Percentiles rank a stretch among this genome's conserved stretches.
phyloP scores from a whole-genome alignment of 2,113 vertebrate species.

The Pionites leucogaster region DNA sequence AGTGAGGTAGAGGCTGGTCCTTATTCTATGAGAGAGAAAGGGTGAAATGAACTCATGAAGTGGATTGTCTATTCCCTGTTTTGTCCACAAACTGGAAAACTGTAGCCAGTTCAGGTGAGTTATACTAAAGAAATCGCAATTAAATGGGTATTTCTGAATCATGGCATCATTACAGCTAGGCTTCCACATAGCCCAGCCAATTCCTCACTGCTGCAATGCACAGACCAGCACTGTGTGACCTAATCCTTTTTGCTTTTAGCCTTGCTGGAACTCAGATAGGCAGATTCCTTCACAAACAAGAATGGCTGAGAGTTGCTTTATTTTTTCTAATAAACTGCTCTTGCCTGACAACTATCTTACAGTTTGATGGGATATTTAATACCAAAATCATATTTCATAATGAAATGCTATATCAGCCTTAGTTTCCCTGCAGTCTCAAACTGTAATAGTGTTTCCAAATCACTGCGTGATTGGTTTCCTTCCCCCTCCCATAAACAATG shows the following conservation, averaged over 20 bases:
- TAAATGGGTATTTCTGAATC: neutral
- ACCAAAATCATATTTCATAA: neutral
- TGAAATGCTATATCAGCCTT: neutral
- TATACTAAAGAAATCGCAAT: neutral
- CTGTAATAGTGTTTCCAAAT: neutral
- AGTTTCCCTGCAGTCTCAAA: neutral
- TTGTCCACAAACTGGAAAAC: neutral
- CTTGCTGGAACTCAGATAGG: neutral
- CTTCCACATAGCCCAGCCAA: neutral
- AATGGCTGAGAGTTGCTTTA: neutral
- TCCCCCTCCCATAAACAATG: neutral
- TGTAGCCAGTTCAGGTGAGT: neutral
- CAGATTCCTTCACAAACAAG: neutral
- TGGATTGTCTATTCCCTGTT: neutral
- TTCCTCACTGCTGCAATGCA: neutral
- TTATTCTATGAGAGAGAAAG: neutral
- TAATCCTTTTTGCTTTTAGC: neutral
- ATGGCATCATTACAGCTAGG: neutral
- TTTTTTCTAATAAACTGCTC: neutral
- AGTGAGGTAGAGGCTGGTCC: neutral
- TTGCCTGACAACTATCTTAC: neutral
- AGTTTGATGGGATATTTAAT: conserved; percentile 33
- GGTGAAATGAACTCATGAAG: neutral
- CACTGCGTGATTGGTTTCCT: neutral
- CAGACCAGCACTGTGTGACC: neutral